A percentile compares a stretch with the other conserved stretches of the same genome.
These are phyloP conservation scores for Prenolepis imparis DNA, from an alignment of 2,888 invertebrate genomes.

Conservation along the genomic window DNA sequence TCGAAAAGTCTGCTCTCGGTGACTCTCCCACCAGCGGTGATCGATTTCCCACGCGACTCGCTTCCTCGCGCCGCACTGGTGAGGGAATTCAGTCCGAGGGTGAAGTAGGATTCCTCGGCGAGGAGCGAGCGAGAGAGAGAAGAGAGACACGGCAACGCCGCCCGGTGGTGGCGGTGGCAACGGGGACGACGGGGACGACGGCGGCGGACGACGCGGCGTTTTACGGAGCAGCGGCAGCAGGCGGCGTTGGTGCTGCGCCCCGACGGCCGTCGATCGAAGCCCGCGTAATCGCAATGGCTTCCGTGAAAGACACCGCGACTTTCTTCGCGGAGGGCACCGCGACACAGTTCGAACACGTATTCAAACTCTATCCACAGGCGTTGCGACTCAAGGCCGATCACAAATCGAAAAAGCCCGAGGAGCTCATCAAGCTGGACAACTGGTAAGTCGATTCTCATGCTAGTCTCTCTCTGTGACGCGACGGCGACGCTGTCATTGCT, in stretches of 20 bases:
- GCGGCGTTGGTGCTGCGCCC: constrained; percentile 77
- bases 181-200: constrained; percentile 34
- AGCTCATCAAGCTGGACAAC: constrained; percentile 97
- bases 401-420: constrained; percentile 97
- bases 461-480: neutral
- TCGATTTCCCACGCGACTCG: constrained; percentile 56
- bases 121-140: neutral
- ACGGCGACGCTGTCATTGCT: constrained; percentile 44
- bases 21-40: constrained; percentile 41
- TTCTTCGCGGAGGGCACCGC: constrained; percentile 97
- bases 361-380: constrained; percentile 96
- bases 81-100: constrained; percentile 46
- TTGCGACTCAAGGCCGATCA: constrained; percentile 95
- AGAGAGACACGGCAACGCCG: constrained; percentile 51
- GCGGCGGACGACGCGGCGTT: constrained; percentile 63
- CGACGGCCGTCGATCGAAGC: constrained; percentile 77
- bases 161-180: constrained; percentile 6
- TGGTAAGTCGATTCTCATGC: constrained; percentile 96
- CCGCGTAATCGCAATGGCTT: constrained; percentile 90
- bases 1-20: too few relatives aligned
- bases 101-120: constrained; percentile 49
- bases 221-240: constrained; percentile 50
- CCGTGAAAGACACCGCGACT: constrained; percentile 96
- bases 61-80: constrained; percentile 52
- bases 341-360: constrained; percentile 94